These are phyloP conservation scores for Andrena hattorfiana DNA, from an alignment of 2,888 invertebrate genomes.

Conservation along the genomic window DNA sequence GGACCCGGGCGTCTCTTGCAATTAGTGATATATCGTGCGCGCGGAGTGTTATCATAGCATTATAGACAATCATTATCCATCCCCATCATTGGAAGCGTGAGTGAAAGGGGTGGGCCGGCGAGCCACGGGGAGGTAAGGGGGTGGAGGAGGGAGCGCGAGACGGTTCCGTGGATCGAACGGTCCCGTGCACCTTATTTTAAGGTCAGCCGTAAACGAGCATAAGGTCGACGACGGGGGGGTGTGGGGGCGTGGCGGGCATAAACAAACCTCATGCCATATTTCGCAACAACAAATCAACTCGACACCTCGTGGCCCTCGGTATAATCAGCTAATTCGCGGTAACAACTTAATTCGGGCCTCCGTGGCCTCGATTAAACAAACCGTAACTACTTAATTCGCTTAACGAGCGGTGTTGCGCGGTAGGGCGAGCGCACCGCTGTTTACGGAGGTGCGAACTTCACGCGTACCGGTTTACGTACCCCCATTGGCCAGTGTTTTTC, in stretches of 20 bases:
- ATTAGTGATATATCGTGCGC: conserved; percentile 47
- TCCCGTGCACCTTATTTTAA: conserved; percentile 61
- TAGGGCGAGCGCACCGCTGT: conserved; percentile 44
- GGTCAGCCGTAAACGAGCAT: conserved; percentile 69
- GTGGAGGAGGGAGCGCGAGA: conserved; percentile 37
- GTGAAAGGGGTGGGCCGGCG: conserved; percentile 44
- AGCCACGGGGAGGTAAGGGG: conserved; percentile 26
- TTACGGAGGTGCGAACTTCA: conserved; percentile 63
- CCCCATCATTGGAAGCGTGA: conserved; percentile 24
- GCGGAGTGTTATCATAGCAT: conserved; percentile 47
- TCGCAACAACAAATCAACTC: conserved; percentile 80
- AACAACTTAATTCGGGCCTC: conserved; percentile 82
- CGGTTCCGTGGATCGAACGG: conserved; percentile 48
- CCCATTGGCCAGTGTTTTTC: conserved; percentile 37
- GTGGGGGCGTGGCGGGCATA: conserved; percentile 63
- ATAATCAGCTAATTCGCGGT: conserved; percentile 81
- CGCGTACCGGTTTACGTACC: conserved; percentile 35
- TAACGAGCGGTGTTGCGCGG: conserved; percentile 73
- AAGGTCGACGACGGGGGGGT: conserved; percentile 55
- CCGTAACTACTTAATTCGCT: conserved; percentile 80
- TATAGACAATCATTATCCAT: conserved; percentile 49
- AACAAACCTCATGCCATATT: conserved; percentile 71
- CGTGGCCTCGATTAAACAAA: conserved; percentile 81
- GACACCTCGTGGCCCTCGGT: conserved; percentile 77
- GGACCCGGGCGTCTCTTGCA: conserved; percentile 17